phyloP scores from a whole-genome alignment of 2,797 vertebrate genomes.

The Paratrypauchen microcephalus region DNA sequence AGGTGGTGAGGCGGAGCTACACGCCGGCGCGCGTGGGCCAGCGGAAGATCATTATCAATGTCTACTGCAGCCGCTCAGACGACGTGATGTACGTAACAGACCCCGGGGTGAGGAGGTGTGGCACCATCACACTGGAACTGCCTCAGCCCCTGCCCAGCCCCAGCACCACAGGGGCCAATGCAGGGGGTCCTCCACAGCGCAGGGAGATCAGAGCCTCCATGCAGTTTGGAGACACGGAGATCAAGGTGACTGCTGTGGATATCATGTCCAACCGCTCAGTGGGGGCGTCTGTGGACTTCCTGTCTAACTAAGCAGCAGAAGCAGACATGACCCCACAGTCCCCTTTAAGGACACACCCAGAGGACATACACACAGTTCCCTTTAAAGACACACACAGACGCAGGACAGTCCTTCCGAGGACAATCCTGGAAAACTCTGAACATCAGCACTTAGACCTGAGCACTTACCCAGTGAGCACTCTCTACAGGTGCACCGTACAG shows the following conservation, averaged over 20 bases:
- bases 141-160: constrained; percentile 49
- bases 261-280: constrained; percentile 84
- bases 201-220: constrained; percentile 92
- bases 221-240: constrained; percentile 97
- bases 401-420: not conserved
- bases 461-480: not conserved
- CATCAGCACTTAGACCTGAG: not conserved
- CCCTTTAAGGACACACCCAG: no score
- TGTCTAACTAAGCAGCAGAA: constrained; percentile 82
- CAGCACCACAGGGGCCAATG: constrained; percentile 33
- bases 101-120: constrained; percentile 89
- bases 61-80: constrained; percentile 88
- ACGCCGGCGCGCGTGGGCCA: constrained; percentile 89
- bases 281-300: constrained; percentile 92
- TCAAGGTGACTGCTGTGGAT: constrained; percentile 92
- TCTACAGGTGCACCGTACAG: not conserved
- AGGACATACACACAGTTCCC: no score
- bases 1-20: constrained; percentile 91
- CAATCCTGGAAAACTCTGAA: not conserved
- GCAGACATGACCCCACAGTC: not conserved
- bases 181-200: constrained; percentile 51
- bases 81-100: constrained; percentile 91
- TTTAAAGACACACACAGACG: no score
- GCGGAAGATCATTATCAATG: constrained; percentile 92
- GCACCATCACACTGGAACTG: constrained; percentile 89